These are phyloP conservation scores for Lottia scabra DNA, from an alignment of 2,888 invertebrate species.

Conservation along the genomic window DNA sequence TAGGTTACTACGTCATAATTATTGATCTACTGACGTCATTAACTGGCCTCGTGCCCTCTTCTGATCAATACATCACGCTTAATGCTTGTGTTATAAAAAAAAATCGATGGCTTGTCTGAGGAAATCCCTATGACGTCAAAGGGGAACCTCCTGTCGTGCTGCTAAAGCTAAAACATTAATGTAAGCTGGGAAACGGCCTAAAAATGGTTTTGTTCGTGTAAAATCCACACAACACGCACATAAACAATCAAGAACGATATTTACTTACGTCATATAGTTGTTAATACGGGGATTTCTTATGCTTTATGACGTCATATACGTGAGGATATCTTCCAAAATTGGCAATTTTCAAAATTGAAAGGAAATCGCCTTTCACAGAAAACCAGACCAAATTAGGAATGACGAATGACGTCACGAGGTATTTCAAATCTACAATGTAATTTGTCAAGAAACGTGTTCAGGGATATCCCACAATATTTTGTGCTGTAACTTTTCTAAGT, in stretches of 20 bases:
- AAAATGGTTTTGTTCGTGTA: not conserved
- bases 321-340: too few species aligned
- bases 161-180: not conserved
- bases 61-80: constrained; percentile 8
- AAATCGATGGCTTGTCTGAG: not conserved
- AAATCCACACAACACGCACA: not conserved
- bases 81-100: too few species aligned
- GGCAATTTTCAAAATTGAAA: not conserved
- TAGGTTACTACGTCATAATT: not conserved
- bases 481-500: too few species aligned
- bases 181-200: too few species aligned
- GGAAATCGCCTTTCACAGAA: not conserved
- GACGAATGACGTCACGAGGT: too few species aligned
- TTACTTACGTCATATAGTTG: not conserved
- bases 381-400: too few species aligned
- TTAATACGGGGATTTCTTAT: not conserved
- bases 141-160: not conserved
- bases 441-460: too few species aligned
- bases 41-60: constrained; percentile 15
- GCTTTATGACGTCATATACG: not conserved
- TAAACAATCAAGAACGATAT: not conserved
- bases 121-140: not conserved
- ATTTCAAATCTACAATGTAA: too few species aligned
- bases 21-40: constrained; percentile 14
- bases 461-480: too few species aligned